Evolutionary conservation across 1,140 invertebrate species (phyloP), one percentile per base, ranked within the genome.

Genomic region (Platorchestia sp.): DNA sequence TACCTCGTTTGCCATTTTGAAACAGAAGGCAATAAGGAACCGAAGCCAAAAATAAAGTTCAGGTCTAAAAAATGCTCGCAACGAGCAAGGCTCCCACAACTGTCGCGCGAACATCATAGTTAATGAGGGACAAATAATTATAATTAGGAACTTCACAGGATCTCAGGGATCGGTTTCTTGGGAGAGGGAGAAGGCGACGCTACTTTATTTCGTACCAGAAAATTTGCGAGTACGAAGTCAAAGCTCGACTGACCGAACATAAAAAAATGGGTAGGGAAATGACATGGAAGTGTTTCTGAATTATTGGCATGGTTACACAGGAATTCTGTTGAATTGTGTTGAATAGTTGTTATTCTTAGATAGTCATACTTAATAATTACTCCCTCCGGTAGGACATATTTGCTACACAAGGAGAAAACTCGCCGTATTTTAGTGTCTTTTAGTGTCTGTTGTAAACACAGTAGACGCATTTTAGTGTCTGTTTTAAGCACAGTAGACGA

Each of bases 1-100:
- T 93, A 45, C 91, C 43, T 93, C 91, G 91, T 93, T 93, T 93
- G 91, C 91, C 91, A 93, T 93, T 93, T 93, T 93, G 45, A 93
- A 93, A 47, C 43, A 45, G 45, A 93, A 45, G 91, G 91, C 45
- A 93, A 93, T 93, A 93, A 93, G 45, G 91, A 44, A 93, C 36
- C 40, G 45, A 45, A 93, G 91, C 91, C 3, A 75, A 75, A 40
- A 47, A 42, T 45, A 93, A 47, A 93, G 44, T 47, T 93, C 16
- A 5, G 91, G 87, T 89, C 14, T 89, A 89, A 89, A 42, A 10
- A 89, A 89, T 14, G 87, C 87, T 89, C 1, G 43, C n/a, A 42
- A 89, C 41, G 43, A 89, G 42, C 41, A 89, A 89, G 10, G 43
- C 7, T 42, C 43, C 27, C 41, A 89, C 87, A 6, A 42, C 43